Evolutionary conservation across 2,888 invertebrate species (phyloP).

Genomic region (Phortica okadai): DNA sequence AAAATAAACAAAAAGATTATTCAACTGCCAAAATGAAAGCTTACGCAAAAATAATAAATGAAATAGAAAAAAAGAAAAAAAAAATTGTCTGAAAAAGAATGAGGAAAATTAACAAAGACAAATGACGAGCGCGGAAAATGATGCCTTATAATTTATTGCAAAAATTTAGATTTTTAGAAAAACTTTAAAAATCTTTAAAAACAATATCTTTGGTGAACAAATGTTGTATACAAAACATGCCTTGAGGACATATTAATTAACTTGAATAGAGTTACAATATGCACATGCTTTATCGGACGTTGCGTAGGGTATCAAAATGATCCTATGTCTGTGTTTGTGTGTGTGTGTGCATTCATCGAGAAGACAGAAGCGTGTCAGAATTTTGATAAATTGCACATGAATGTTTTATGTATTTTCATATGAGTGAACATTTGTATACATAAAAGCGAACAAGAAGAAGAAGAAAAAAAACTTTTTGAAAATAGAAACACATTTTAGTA

Average conservation of each 20-base stretch:
- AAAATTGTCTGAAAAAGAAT: slow-evolving; percentile 25
- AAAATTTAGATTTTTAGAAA: slow-evolving; percentile 51
- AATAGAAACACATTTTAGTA: background rate
- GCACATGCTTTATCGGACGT: background rate
- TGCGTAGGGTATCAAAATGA: background rate
- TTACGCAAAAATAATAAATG: background rate
- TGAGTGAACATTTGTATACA: background rate
- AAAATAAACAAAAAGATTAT: slow-evolving; percentile 11
- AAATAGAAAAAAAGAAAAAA: slow-evolving; percentile 37
- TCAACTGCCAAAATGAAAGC: slow-evolving; percentile 6
- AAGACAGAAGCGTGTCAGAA: slow-evolving; percentile 65
- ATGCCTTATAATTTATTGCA: slow-evolving; percentile 65
- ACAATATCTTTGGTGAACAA: too few species aligned
- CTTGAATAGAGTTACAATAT: too few species aligned
- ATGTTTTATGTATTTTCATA: slow-evolving; percentile 8
- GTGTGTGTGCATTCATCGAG: slow-evolving; percentile 41
- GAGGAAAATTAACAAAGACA: slow-evolving; percentile 51
- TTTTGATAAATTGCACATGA: slow-evolving; percentile 56
- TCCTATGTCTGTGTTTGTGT: slow-evolving; percentile 42
- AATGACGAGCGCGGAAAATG: slow-evolving; percentile 67
- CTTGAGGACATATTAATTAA: too few species aligned
- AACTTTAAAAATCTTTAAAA: too few species aligned
- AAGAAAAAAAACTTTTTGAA: too few species aligned
- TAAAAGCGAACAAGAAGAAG: too few species aligned
- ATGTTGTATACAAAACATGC: too few species aligned